Evolutionary conservation across 2,113 vertebrate genomes (phyloP).

Genomic region (Nibea coibor): DNA sequence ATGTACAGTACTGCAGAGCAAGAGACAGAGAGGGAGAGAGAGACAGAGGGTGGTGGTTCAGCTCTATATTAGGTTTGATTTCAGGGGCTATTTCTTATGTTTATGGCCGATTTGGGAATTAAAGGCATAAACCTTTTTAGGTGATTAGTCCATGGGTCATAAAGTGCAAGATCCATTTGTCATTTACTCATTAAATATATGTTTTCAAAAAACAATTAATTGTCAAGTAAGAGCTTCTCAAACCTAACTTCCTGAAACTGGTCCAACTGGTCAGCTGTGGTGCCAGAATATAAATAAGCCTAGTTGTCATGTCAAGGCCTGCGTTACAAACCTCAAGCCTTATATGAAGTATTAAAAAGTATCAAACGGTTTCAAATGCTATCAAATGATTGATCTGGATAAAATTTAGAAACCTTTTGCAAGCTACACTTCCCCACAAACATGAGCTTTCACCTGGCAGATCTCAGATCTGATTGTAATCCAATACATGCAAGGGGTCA

Average conservation of each 20-base stretch:
- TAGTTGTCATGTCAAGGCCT: background rate
- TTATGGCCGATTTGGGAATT: slow-evolving; percentile 13
- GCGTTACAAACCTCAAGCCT: background rate
- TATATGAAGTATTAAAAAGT: background rate
- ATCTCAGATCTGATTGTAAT: too few relatives aligned
- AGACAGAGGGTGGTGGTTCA: background rate
- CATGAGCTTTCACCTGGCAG: too few relatives aligned
- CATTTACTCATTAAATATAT: slow-evolving; percentile 1
- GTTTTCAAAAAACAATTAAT: slow-evolving; percentile 1
- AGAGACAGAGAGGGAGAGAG: background rate
- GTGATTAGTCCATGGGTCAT: background rate
- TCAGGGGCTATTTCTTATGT: slow-evolving; percentile 11
- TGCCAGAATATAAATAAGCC: background rate
- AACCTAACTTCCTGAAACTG: background rate
- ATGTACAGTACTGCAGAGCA: slow-evolving; percentile 54
- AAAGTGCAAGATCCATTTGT: slow-evolving; percentile 1
- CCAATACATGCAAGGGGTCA: too few relatives aligned
- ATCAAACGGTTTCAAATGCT: background rate
- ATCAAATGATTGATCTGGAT: too few relatives aligned
- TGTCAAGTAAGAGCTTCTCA: background rate
- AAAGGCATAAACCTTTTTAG: background rate
- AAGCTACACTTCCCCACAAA: too few relatives aligned
- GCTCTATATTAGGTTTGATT: background rate
- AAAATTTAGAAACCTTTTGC: too few relatives aligned
- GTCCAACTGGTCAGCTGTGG: background rate